Base-by-base conservation (phyloP, 2,113 vertebrate species). In the Cercocebus atys region DNA sequence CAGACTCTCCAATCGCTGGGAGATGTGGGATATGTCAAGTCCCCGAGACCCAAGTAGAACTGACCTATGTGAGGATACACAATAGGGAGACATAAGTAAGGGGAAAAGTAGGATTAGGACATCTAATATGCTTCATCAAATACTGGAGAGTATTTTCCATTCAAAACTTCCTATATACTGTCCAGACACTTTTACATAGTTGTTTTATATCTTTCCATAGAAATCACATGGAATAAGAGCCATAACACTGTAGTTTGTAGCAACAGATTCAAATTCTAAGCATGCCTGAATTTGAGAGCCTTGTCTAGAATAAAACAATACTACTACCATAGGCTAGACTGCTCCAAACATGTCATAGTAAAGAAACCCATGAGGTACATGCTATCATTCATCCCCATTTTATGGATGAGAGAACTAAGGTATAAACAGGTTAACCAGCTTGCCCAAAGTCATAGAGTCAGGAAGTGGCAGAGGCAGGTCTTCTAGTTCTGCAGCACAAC, bases 21-120 rank as follows among this genome's bases (percentile, higher is more conserved):
- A 99, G 96, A 99, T 99, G 98, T 99, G 99, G 95, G 99, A 99
- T 96, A 99, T 99, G 98, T 99, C 99, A 94, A 99, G 99, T 22
- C 99, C 99, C 98, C 97, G 99, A 97, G 99, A 99, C 25, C 99
- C 99, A 0, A 99, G 99, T 61, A 99, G 99, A 97, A 99, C 99
- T 1, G 99, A 99, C 73, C 99, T 99, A 90, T 5, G 92, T 64
- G 22, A 61, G 94, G 79, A 73, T 86, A 95, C 5, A 97, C 88
- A 32, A 18, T 47, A 96, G 64, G 86, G 47, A 83, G 70, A 96
- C 20, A 47, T 97, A 92, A 93, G 79, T 72, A 88, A 91, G 32
- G 82, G 64, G 92, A 73, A 80, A 88, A 84, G 18, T 0, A 93
- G 25, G 25, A 88, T 88, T 32, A 96, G 55, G 30, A 93, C 80